A percentile compares a stretch with the other conserved stretches of the same genome.
These are phyloP conservation scores for Hystrix cristata DNA, from an alignment of 2,113 vertebrate genomes.

Conservation along the genomic window DNA sequence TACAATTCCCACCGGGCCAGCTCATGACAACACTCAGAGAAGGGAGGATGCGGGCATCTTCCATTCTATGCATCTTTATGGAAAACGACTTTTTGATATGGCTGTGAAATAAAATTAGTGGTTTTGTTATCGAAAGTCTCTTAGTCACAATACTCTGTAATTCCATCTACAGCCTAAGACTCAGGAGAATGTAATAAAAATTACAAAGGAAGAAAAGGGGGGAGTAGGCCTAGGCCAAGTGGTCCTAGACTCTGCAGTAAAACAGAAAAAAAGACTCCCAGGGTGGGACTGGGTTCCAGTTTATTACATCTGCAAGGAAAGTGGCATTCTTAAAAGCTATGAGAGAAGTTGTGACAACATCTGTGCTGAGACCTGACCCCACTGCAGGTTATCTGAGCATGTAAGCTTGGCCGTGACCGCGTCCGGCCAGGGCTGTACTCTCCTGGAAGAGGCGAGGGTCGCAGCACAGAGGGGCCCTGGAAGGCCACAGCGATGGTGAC, in stretches of 20 bases:
- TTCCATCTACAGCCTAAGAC: not conserved
- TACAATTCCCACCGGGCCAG: not conserved
- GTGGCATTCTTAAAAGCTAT: not conserved
- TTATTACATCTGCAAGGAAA: not conserved
- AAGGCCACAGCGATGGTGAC: fast-evolving
- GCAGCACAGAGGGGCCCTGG: not conserved
- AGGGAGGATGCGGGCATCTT: too few species aligned
- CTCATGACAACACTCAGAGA: not conserved
- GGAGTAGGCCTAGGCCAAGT: not conserved
- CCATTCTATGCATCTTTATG: not conserved
- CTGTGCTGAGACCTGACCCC: not conserved
- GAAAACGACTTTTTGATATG: slow-evolving; percentile 15
- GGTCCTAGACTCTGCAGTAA: not conserved
- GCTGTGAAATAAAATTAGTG: not conserved
- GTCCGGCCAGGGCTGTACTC: not conserved
- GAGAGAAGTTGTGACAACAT: not conserved
- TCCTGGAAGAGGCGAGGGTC: not conserved
- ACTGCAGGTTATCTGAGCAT: not conserved
- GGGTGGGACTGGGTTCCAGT: not conserved
- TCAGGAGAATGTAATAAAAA: slow-evolving; percentile 45
- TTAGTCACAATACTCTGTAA: slow-evolving; percentile 12
- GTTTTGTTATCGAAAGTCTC: not conserved
- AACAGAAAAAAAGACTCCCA: not conserved
- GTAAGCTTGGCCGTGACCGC: fast-evolving
- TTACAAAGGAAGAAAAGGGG: not conserved